These are phyloP conservation scores for Motacilla alba DNA, from an alignment of 2,113 vertebrate genomes.

Conservation along the genomic window DNA sequence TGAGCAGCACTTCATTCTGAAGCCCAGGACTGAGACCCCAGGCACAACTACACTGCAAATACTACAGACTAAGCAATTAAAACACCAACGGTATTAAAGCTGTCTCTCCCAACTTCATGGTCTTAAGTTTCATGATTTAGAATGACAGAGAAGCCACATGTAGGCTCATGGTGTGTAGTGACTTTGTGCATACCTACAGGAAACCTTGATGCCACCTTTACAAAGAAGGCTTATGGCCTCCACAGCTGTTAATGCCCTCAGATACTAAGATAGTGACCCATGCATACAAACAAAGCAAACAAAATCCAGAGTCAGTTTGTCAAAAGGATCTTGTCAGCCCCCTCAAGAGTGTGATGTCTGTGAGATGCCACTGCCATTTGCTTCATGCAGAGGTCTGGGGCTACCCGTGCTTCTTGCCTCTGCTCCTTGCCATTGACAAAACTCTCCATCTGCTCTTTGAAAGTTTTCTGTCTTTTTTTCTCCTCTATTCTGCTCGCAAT, in stretches of 20 bases:
- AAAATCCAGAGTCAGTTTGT: neutral
- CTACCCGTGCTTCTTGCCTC: neutral
- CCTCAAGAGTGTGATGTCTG: neutral
- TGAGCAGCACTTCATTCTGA: neutral
- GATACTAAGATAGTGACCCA: neutral
- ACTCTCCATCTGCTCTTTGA: neutral
- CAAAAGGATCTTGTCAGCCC: neutral
- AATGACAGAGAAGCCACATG: neutral
- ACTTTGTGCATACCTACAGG: neutral
- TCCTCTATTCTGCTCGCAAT: neutral
- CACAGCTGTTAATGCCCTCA: neutral
- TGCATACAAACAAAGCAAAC: neutral
- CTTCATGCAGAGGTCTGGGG: neutral
- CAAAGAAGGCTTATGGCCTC: neutral
- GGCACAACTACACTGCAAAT: neutral
- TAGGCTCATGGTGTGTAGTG: neutral
- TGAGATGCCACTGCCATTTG: neutral
- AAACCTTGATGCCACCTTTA: neutral
- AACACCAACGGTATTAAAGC: neutral
- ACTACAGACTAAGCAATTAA: neutral
- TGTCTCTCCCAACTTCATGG: neutral
- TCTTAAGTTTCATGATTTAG: neutral
- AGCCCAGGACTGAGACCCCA: neutral
- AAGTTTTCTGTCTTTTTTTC: neutral
- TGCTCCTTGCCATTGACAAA: neutral